Conservation (phyloP, 2,888 invertebrate genomes). For the Melanotus villosus region DNA sequence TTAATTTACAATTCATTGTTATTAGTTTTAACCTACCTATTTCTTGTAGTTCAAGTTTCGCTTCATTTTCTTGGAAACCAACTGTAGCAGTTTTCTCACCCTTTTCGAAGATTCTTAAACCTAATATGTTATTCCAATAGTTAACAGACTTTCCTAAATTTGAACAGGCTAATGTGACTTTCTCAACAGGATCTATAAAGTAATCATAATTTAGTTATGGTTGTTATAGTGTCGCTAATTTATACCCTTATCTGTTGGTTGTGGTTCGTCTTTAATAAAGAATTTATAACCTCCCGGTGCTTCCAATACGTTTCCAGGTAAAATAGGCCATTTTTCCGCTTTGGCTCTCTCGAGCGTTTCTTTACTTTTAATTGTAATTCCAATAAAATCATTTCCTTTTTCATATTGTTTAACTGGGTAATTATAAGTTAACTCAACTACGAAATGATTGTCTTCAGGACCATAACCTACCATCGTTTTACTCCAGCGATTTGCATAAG, state of each 20-base stretch:
- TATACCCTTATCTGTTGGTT: conserved; percentile 77
- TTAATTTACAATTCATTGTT: neutral
- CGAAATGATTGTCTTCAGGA: conserved; percentile 94
- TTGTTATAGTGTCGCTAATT: too few species aligned
- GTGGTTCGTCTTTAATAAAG: conserved; percentile 81
- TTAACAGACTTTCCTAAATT: conserved; percentile 81
- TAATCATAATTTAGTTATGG: neutral
- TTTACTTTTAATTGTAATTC: conserved; percentile 86
- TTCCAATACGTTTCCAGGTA: conserved; percentile 75
- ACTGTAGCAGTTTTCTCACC: conserved; percentile 75
- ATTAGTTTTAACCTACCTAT: conserved; percentile 71
- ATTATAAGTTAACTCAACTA: conserved; percentile 97
- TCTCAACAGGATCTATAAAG: conserved; percentile 80
- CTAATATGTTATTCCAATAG: conserved; percentile 88
- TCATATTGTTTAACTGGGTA: conserved; percentile 92
- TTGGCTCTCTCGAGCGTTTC: conserved; percentile 83
- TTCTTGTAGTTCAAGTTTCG: conserved; percentile 82
- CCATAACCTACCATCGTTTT: conserved; percentile 99
- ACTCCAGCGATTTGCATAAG: conserved; percentile 98
- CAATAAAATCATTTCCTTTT: conserved; percentile 92
- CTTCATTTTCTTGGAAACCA: conserved; percentile 81
- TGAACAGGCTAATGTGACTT: conserved; percentile 85
- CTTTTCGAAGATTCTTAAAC: conserved; percentile 79
- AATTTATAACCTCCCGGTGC: conserved; percentile 97
- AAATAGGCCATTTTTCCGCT: conserved; percentile 80